Percentiles rank a stretch among this genome's conserved stretches.
phyloP scores from a whole-genome alignment of 2,113 vertebrate species.

The Stictonetta naevosa region DNA sequence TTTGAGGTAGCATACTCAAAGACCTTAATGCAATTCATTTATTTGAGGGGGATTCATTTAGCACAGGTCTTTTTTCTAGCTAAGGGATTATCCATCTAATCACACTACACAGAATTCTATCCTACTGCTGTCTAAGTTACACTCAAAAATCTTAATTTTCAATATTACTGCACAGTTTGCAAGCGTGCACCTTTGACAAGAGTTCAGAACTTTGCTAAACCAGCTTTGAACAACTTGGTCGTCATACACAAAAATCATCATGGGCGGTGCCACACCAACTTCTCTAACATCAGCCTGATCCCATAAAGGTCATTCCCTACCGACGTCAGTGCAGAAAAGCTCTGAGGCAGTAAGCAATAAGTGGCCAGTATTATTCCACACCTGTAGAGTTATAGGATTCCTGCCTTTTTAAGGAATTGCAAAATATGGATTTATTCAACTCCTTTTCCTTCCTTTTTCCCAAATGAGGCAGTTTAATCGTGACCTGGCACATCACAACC shows the following conservation, averaged over 20 bases:
- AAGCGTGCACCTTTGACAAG: background rate
- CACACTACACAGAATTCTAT: background rate
- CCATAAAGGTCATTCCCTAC: background rate
- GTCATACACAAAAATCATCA: background rate
- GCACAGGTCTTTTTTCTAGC: background rate
- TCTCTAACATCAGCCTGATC: background rate
- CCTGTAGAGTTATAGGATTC: conserved; percentile 16
- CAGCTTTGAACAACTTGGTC: background rate
- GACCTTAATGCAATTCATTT: background rate
- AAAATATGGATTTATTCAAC: conserved; percentile 19
- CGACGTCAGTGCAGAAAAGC: background rate
- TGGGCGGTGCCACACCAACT: background rate
- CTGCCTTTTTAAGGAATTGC: background rate
- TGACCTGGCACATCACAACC: conserved; percentile 49
- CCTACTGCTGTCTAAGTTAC: background rate
- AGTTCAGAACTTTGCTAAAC: background rate
- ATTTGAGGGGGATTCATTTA: background rate
- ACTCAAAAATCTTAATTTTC: background rate
- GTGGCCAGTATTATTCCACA: conserved; percentile 43
- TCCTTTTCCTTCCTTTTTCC: background rate
- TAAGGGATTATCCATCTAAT: background rate
- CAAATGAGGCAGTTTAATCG: conserved; percentile 35
- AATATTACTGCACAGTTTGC: background rate
- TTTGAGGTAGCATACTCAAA: background rate
- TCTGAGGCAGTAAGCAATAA: background rate